These are phyloP conservation scores for Cephus sareptanus DNA, from an alignment of 2,888 invertebrate genomes.

Conservation along the genomic window DNA sequence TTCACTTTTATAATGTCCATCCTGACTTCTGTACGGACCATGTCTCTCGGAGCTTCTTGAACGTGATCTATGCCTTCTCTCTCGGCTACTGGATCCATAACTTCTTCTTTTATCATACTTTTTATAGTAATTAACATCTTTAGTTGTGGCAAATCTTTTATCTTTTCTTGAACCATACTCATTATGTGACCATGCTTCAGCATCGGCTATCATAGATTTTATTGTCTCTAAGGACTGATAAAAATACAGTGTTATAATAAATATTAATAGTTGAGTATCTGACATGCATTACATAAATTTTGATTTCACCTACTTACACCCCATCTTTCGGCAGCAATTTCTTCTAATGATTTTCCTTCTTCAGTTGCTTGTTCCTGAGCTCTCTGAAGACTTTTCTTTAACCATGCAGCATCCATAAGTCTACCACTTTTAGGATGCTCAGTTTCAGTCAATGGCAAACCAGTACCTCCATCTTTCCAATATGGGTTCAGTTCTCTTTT, in stretches of 20 bases:
- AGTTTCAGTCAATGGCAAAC: constrained; percentile 72
- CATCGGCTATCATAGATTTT: constrained; percentile 66
- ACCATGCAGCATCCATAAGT: constrained; percentile 66
- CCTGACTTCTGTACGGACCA: constrained; percentile 6
- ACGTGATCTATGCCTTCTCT: background rate
- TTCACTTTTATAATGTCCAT: constrained; percentile 32
- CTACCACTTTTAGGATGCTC: constrained; percentile 46
- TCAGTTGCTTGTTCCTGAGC: constrained; percentile 70
- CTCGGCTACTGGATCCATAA: background rate
- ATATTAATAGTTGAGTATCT: background rate
- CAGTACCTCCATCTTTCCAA: constrained; percentile 91
- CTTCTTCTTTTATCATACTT: constrained; percentile 17
- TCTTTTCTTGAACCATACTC: background rate
- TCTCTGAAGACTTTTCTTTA: constrained; percentile 68
- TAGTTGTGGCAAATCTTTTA: background rate
- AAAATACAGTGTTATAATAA: background rate
- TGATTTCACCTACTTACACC: constrained; percentile 63
- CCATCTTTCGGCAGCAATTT: constrained; percentile 71
- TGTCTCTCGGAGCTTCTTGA: constrained; percentile 15
- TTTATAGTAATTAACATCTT: constrained; percentile 13
- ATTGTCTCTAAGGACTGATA: constrained; percentile 69
- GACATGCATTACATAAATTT: background rate
- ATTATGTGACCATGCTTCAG: constrained; percentile 56
- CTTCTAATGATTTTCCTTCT: constrained; percentile 68
- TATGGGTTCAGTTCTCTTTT: constrained; percentile 88